These are phyloP conservation scores for Phortica magna DNA, from an alignment of 2,888 invertebrate genomes.

Conservation along the genomic window DNA sequence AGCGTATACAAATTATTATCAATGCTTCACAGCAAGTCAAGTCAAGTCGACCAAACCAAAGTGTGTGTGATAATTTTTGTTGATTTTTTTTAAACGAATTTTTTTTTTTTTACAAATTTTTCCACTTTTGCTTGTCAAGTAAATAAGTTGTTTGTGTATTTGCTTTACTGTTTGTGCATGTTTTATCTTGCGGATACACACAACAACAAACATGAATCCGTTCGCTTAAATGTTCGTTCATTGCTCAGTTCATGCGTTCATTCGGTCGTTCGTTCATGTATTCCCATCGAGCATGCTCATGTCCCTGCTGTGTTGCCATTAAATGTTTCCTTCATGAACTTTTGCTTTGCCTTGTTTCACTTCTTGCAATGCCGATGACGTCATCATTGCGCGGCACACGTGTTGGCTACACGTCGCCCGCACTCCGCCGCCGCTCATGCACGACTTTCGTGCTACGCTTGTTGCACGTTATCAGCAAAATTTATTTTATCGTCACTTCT, in stretches of 20 bases:
- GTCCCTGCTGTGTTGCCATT: background rate
- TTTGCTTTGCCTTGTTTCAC: background rate
- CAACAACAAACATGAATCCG: conserved; percentile 19
- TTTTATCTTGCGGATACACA: conserved; percentile 19
- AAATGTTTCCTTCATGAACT: background rate
- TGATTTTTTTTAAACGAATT: background rate
- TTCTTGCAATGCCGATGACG: background rate
- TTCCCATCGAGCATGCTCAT: no score
- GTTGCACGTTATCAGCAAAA: background rate
- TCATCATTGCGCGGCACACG: background rate
- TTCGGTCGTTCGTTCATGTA: no score
- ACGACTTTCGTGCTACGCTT: background rate
- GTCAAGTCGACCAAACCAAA: background rate
- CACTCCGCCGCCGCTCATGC: background rate
- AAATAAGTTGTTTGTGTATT: background rate
- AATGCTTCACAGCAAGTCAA: background rate
- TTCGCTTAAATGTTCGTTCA: background rate
- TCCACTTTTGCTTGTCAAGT: conserved; percentile 1
- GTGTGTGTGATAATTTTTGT: background rate
- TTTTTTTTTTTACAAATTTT: background rate
- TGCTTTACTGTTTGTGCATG: background rate
- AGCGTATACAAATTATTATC: background rate
- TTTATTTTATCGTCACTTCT: background rate
- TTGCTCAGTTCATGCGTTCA: no score
- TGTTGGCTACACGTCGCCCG: background rate